A percentile compares a stretch with the other conserved stretches of the same genome.
These are phyloP conservation scores for Hyaena hyaena DNA, from an alignment of 2,113 vertebrate species.

Conservation along the genomic window DNA sequence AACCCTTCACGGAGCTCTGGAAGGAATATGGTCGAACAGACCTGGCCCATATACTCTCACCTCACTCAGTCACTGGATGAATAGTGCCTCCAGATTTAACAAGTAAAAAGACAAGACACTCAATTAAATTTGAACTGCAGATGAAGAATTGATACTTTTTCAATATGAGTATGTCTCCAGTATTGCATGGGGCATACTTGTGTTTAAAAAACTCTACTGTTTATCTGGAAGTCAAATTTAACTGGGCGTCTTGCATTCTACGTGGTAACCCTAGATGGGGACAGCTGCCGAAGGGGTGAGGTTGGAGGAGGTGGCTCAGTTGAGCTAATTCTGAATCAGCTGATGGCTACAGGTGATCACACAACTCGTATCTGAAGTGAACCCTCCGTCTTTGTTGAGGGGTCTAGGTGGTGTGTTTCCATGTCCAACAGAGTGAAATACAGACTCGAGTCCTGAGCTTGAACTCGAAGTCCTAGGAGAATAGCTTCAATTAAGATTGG, in stretches of 20 bases:
- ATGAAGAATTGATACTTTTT: neutral
- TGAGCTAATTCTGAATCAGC: neutral
- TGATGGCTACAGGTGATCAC: neutral
- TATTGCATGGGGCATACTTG: neutral
- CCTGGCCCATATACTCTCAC: neutral
- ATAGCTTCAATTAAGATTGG: neutral
- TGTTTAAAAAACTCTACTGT: neutral
- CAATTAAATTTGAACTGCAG: neutral
- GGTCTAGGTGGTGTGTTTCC: neutral
- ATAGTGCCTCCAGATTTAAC: neutral
- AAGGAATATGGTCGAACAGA: neutral
- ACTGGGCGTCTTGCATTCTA: neutral
- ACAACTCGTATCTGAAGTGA: neutral
- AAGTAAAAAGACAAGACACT: neutral
- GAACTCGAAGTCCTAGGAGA: neutral
- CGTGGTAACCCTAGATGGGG: neutral
- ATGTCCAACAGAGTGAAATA: neutral
- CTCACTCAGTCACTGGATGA: neutral
- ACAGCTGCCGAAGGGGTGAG: neutral
- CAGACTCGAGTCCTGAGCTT: neutral
- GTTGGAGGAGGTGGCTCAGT: neutral
- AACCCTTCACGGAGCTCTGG: neutral
- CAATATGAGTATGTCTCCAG: neutral
- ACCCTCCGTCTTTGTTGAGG: neutral
- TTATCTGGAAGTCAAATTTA: neutral